Conservation (phyloP, 2,113 vertebrate genomes). For the Hemicordylus capensis region DNA sequence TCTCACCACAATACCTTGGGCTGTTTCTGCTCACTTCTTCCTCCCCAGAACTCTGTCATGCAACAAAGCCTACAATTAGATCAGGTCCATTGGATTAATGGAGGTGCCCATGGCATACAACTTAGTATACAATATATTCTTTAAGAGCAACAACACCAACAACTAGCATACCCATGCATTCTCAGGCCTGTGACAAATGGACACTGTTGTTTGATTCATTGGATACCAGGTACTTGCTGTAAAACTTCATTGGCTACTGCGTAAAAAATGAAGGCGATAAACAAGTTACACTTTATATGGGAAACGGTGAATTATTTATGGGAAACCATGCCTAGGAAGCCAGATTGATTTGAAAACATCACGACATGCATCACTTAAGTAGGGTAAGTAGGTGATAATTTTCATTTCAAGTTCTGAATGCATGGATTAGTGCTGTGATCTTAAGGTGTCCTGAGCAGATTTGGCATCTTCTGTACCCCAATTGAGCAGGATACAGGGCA, state of each 20-base stretch:
- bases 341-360: background rate
- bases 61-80: conserved; percentile 11
- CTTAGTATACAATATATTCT: background rate
- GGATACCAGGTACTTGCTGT: background rate
- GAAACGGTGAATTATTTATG: conserved; percentile 20
- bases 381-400: background rate
- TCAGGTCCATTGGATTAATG: background rate
- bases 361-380: background rate
- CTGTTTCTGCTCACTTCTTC: too few species aligned
- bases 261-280: background rate
- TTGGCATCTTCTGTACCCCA: background rate
- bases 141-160: background rate
- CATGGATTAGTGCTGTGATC: background rate
- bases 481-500: too few species aligned
- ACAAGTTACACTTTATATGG: background rate
- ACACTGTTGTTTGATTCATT: conserved; percentile 14
- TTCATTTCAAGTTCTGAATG: background rate
- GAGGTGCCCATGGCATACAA: background rate
- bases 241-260: conserved; percentile 16
- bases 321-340: background rate
- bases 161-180: background rate
- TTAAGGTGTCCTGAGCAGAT: background rate
- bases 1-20: too few species aligned
- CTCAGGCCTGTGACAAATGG: conserved; percentile 5
- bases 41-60: background rate